Evolutionary conservation across 2,888 invertebrate species (phyloP).

Genomic region (Netelia virgata): DNA sequence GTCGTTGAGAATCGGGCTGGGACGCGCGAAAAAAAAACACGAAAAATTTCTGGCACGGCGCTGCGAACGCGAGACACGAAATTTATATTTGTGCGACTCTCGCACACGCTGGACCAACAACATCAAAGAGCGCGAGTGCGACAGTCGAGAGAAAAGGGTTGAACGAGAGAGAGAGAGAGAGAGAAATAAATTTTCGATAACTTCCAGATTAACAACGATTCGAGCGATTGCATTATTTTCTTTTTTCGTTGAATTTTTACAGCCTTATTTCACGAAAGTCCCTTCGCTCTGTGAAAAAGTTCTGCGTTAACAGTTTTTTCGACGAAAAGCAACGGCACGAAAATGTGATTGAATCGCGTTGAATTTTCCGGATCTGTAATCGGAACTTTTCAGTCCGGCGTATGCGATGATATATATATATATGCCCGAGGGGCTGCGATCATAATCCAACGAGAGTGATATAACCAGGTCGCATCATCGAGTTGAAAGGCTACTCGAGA

Average conservation of each 20-base stretch:
- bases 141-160: constrained; percentile 3
- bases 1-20: neutral
- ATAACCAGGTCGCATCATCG: constrained; percentile 27
- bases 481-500: neutral
- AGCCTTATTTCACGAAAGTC: neutral
- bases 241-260: neutral
- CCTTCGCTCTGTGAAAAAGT: neutral
- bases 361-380: neutral
- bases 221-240: neutral
- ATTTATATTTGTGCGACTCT: constrained; percentile 47
- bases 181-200: neutral
- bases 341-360: constrained; percentile 66
- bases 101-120: constrained; percentile 5
- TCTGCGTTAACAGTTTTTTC: neutral
- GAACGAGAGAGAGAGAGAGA: neutral
- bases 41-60: constrained; percentile 10
- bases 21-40: neutral
- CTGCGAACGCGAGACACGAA: constrained; percentile 14
- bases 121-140: constrained; percentile 51
- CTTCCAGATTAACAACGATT: neutral
- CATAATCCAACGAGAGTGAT: constrained; percentile 22
- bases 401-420: neutral
- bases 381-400: neutral
- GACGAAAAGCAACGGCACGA: constrained; percentile 52
- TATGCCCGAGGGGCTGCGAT: neutral